Conservation (phyloP, 1,140 invertebrate genomes). For the Papilio dardanus region DNA sequence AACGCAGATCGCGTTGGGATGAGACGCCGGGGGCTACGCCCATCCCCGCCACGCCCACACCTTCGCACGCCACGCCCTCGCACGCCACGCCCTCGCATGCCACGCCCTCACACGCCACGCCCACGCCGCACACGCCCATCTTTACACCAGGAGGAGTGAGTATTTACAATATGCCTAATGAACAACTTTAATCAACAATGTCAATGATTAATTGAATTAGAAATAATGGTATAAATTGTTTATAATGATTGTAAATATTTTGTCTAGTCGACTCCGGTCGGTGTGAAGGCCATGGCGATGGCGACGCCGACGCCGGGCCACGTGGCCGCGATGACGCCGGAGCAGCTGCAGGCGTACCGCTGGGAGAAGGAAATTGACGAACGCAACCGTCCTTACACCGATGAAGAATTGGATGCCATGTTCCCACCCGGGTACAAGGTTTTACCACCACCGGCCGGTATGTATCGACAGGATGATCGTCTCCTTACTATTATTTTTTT, state of each 20-base stretch:
- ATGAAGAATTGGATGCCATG: constrained; percentile 98
- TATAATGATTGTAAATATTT: constrained; percentile 21
- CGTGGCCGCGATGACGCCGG: constrained; percentile 98
- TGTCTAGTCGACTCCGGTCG: constrained; percentile 92
- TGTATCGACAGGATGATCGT: constrained; percentile 41
- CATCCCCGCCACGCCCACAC: constrained; percentile 87
- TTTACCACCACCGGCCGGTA: constrained; percentile 95
- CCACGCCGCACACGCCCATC: constrained; percentile 79
- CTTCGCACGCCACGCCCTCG: constrained; percentile 86
- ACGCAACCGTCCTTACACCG: constrained; percentile 96
- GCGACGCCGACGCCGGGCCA: constrained; percentile 98
- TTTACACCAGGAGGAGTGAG: constrained; percentile 88
- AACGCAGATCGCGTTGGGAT: constrained; percentile 97
- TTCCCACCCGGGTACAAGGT: constrained; percentile 99
- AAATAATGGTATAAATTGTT: constrained; percentile 28
- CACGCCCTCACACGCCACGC: constrained; percentile 78
- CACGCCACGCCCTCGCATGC: constrained; percentile 84
- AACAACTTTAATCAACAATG: constrained; percentile 26
- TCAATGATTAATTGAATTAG: neutral
- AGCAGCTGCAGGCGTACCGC: constrained; percentile 98
- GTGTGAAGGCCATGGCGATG: constrained; percentile 98
- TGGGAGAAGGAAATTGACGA: constrained; percentile 99
- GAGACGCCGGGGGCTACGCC: constrained; percentile 94
- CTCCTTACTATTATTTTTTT: constrained; percentile 17
- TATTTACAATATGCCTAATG: constrained; percentile 35